Base-by-base conservation (phyloP, 2,888 invertebrate species). In the Drosophila leonis region DNA sequence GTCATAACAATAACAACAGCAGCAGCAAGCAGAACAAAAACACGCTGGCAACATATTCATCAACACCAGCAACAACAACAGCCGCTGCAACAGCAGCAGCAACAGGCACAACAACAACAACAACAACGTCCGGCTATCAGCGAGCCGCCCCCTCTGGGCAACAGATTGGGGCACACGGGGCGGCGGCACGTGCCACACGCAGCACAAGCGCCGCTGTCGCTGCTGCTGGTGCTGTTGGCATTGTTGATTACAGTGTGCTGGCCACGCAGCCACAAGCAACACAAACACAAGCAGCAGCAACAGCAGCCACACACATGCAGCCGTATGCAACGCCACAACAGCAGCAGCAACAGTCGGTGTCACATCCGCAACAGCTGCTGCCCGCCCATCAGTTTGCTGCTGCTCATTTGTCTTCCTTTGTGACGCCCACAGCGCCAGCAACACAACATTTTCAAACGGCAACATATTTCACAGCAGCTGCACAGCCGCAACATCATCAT, bases 71-170 rank as follows among this genome's bases (percentile, higher is more conserved):
- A 76, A 42, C 66, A 54, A 51, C 52, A 46, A 42, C 55, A 27
- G 64, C 54, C 27, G 44, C 41, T 42, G 55, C 64, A 69, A 63
- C 54, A 29, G 71, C 64, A 57, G 55, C 52, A 46, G 48, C 64
- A 73, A 63, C 56, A 42, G 83, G 20, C 24, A 76, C 82, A 85
- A 80, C 81, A 82, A 70, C 88, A 82, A 70, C 88, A 90, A 76
- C 86, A 88, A 89, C 90, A 85, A 90, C 92, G 91, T 91, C 91
- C 80, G 90, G 91, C 73, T 91, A 90, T 88, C 91, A 90, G 72
- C 91, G 90, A 88, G 90, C 91, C 90, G 76, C 80, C 80, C 80
- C 77, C 37, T 57, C 91, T 85, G 72, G 77, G 49, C 70, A 82
- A 59, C 72, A 75, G 37, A 67, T 60, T 67, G 71, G 49, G 62